phyloP scores from a whole-genome alignment of 1,140 invertebrate genomes.

The Drosophila pallidifrons region DNA sequence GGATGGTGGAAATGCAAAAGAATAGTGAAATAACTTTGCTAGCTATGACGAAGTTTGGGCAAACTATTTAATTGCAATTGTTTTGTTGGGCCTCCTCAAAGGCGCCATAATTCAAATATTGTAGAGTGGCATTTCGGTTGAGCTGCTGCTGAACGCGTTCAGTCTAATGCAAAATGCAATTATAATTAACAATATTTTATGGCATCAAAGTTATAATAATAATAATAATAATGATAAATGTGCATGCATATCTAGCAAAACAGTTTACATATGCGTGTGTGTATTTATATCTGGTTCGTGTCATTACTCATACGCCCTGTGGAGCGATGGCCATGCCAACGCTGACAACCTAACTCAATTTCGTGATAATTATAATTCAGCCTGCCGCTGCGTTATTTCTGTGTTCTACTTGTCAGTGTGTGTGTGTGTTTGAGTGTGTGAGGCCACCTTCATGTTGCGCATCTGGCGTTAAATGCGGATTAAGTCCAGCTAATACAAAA shows the following conservation, averaged over 20 bases:
- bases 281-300: slow-evolving; percentile 22
- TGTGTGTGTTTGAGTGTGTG: background rate
- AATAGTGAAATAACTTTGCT: background rate
- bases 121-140: background rate
- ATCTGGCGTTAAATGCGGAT: slow-evolving; percentile 45
- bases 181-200: slow-evolving; percentile 23
- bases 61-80: slow-evolving; percentile 27
- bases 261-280: slow-evolving; percentile 35
- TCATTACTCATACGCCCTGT: slow-evolving; percentile 58
- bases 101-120: background rate
- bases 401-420: background rate
- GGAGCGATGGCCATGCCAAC: slow-evolving; percentile 46
- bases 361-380: slow-evolving; percentile 74
- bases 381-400: slow-evolving; percentile 58
- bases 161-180: slow-evolving; percentile 35
- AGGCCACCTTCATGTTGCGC: slow-evolving; percentile 34
- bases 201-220: slow-evolving; percentile 13
- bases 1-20: background rate
- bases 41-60: background rate
- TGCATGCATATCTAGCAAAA: slow-evolving; percentile 7
- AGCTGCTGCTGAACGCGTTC: background rate
- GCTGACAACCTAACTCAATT: slow-evolving; percentile 72
- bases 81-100: background rate
- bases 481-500: slow-evolving; percentile 31
- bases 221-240: slow-evolving; percentile 28